Evolutionary conservation across 2,888 invertebrate species (phyloP), one percentile per base, ranked within the genome.

Genomic region (Sphecodes monilicornis): DNA sequence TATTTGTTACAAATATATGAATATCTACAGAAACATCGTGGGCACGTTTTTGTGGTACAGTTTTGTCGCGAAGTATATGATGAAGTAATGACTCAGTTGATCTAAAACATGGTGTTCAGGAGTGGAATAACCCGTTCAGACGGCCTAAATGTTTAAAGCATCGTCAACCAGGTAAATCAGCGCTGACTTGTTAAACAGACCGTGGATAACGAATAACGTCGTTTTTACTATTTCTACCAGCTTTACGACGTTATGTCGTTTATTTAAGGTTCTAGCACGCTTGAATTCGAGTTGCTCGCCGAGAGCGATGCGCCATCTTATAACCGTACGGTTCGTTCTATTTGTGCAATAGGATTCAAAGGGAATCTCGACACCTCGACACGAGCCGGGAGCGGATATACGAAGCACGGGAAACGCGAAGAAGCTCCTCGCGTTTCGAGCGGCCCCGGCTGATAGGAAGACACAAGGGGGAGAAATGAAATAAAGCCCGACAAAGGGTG

Each of bases 401-500:
- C 66, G 76, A 68, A 46, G n/a, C 43, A 39, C 66, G 75, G 18
- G 66, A 29, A 60, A 74, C 60, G 41, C 60, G 74, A 54, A 43
- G 29, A 26, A 39, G 39, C 41, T 66, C 39, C 60, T 60, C 60
- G 32, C 66, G 54, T 79, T 74, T 79, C 73, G 26, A 50, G 74
- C n/a, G n/a, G 22, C 32, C 54, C 43, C 60, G 60, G 18, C 60
- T 29, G 79, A 80, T 80, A 75, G 75, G 64, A 57, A 54, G 29
- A 76, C 22, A 64, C 50, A 36, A 29, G 18, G n/a, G 57, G 26
- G 2, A 36, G 29, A 46, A 39, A 50, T 72, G 75, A 41, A 83
- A 71, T 72, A 78, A 78, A 78, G 66, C 57, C 43, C 16, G 32
- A 36, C 50, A 72, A 76, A 78, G 78, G 26, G 32, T 50, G 60